Percentiles rank a stretch among this genome's conserved stretches.
Conservation (phyloP, 64 coral and sea anemone genomes). For the Montipora capricornis region DNA sequence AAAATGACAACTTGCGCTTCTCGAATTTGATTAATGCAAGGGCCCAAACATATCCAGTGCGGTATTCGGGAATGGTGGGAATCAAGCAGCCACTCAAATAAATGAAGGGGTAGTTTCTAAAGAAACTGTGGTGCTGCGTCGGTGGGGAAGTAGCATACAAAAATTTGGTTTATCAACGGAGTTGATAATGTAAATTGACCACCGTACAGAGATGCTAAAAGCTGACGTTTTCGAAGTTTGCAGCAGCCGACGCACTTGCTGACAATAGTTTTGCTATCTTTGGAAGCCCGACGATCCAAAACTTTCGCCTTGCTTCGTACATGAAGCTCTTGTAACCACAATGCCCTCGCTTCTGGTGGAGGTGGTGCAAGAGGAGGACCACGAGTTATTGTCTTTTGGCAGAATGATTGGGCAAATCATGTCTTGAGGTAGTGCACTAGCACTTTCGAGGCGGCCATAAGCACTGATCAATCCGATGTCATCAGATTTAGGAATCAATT, state of each 20-base stretch:
- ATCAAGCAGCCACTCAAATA: slow-evolving; percentile 32
- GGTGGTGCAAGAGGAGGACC: background rate
- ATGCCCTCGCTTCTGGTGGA: background rate
- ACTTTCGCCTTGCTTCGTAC: slow-evolving; percentile 3
- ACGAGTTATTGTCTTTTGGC: slow-evolving; percentile 13
- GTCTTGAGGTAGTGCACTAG: background rate
- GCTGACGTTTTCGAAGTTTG: no score
- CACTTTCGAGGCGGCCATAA: slow-evolving; percentile 45
- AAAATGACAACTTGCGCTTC: slow-evolving; percentile 69
- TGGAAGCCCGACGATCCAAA: background rate
- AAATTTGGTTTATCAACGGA: no score
- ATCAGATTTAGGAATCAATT: slow-evolving; percentile 32
- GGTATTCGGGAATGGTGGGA: slow-evolving; percentile 56
- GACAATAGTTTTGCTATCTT: slow-evolving; percentile 15
- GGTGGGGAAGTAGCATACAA: no score
- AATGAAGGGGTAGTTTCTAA: no score
- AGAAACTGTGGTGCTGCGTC: no score
- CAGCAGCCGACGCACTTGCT: slow-evolving; percentile 52
- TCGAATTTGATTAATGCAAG: background rate
- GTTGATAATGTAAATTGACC: no score
- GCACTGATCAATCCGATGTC: slow-evolving; percentile 29
- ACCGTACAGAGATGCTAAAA: no score
- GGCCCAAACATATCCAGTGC: slow-evolving; percentile 78
- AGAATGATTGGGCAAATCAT: slow-evolving; percentile 26
- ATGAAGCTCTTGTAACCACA: slow-evolving; percentile 21